Evolutionary conservation across 1,140 invertebrate genomes (phyloP).

Genomic region (Drosophila sp.): DNA sequence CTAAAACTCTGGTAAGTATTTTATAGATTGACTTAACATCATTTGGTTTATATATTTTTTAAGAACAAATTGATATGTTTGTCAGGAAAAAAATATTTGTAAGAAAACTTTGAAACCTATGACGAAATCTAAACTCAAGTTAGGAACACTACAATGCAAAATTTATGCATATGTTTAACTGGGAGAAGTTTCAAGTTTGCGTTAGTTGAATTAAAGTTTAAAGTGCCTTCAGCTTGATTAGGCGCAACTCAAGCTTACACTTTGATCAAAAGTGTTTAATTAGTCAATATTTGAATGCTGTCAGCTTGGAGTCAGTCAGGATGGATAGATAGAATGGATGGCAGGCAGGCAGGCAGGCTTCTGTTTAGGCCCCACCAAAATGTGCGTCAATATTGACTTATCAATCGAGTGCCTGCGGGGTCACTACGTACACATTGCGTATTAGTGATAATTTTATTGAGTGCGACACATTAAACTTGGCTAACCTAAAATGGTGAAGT

Average conservation of each 20-base stretch:
- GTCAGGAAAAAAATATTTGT: too few species aligned
- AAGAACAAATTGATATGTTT: too few species aligned
- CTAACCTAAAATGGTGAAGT: constrained; percentile 30
- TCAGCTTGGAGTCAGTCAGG: neutral
- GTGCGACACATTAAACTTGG: constrained; percentile 64
- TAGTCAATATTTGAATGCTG: constrained; percentile 48
- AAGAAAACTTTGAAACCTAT: too few species aligned
- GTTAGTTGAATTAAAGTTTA: constrained; percentile 11
- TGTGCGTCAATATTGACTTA: constrained; percentile 73
- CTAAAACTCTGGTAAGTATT: too few species aligned
- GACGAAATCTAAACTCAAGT: too few species aligned
- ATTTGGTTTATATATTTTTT: too few species aligned
- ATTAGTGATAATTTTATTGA: constrained; percentile 76
- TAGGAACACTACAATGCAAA: too few species aligned
- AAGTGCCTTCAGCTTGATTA: constrained; percentile 50
- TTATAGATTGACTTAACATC: too few species aligned
- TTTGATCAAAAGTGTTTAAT: constrained; percentile 52
- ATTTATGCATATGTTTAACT: too few species aligned
- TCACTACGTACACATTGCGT: constrained; percentile 67
- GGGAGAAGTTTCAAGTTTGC: neutral
- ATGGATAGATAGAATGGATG: neutral
- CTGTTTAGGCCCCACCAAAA: constrained; percentile 38
- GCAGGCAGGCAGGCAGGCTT: constrained; percentile 39
- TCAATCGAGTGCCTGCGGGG: constrained; percentile 59
- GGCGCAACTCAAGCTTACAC: constrained; percentile 45